These are phyloP conservation scores for Sciurus niger DNA, from an alignment of 2,113 vertebrate species.

Conservation along the genomic window DNA sequence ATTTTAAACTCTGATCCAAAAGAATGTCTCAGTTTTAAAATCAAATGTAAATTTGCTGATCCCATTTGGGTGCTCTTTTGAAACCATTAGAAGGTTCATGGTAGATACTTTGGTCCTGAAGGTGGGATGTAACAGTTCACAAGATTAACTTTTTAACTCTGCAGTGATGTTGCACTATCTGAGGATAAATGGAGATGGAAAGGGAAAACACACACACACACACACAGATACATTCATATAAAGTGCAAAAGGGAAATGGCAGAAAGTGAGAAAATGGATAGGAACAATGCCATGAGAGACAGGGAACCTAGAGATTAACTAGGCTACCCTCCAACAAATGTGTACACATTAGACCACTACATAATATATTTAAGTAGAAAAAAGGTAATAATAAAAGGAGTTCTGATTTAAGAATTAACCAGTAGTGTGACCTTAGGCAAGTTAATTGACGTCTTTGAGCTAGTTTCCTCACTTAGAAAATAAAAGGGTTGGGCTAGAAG, in stretches of 20 bases:
- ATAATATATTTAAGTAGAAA: conserved; percentile 4
- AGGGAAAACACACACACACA: not conserved
- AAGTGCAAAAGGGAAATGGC: not conserved
- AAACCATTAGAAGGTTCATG: not conserved
- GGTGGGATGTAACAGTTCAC: not conserved
- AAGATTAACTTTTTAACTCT: conserved; percentile 26
- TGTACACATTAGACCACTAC: not conserved
- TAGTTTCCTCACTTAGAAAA: conserved; percentile 58
- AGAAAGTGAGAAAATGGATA: not conserved
- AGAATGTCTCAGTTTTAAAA: conserved; percentile 18
- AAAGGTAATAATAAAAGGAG: conserved; percentile 33
- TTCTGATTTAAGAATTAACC: conserved; percentile 12
- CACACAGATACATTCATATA: not conserved
- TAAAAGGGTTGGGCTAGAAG: conserved; percentile 43
- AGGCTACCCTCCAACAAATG: not conserved
- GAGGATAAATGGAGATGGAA: not conserved
- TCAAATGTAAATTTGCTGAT: not conserved
- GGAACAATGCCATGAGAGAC: not conserved
- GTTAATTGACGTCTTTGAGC: conserved; percentile 66
- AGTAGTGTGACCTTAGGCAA: conserved; percentile 40
- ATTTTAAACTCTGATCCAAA: conserved; percentile 43
- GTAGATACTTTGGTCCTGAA: not conserved
- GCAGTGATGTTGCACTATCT: not conserved
- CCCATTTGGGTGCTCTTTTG: conserved; percentile 45
- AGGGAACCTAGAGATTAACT: not conserved